Evolutionary conservation across 2,797 vertebrate species (phyloP).

Genomic region (Chrysocyon brachyurus): DNA sequence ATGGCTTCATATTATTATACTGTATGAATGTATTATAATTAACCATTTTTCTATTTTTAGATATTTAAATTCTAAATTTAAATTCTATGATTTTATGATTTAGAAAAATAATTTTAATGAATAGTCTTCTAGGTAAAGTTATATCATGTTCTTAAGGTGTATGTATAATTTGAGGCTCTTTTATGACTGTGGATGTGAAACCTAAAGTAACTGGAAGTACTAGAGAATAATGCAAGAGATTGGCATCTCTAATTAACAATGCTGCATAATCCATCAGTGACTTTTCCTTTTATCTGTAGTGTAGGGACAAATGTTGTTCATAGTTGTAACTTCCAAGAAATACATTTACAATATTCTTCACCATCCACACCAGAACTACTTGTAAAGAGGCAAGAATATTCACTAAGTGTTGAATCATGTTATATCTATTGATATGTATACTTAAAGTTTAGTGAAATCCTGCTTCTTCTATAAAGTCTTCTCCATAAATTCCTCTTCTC

Average conservation of each 20-base stretch:
- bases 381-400: background rate
- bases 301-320: background rate
- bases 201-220: background rate
- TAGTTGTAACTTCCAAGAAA: background rate
- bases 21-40: background rate
- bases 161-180: background rate
- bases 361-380: background rate
- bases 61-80: background rate
- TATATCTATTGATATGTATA: background rate
- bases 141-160: background rate
- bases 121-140: background rate
- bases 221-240: background rate
- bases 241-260: background rate
- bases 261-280: background rate
- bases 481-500: background rate
- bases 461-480: background rate
- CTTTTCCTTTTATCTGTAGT: background rate
- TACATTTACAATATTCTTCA: background rate
- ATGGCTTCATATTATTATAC: background rate
- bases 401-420: background rate
- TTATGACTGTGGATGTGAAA: background rate
- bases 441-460: background rate
- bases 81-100: background rate
- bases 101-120: slow-evolving; percentile 31
- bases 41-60: background rate